Evolutionary conservation across 2,888 invertebrate genomes (phyloP).

Genomic region (Helobdella robusta): DNA sequence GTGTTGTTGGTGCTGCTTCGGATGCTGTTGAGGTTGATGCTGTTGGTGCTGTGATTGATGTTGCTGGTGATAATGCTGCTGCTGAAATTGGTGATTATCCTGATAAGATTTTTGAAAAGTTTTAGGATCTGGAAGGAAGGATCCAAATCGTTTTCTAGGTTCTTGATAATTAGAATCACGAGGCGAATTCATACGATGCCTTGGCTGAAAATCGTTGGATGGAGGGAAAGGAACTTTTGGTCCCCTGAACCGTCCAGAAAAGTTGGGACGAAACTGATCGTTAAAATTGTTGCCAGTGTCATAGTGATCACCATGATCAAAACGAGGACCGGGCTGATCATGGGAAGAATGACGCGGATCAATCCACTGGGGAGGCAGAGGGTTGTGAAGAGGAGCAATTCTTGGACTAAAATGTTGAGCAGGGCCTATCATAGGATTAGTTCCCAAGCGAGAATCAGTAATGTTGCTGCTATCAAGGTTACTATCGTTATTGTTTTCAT

Average conservation of each 20-base stretch:
- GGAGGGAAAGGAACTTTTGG: not conserved
- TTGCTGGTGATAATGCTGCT: constrained; percentile 1
- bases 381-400: too few species aligned
- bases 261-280: not conserved
- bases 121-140: constrained; percentile 18
- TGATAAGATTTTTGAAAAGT: constrained; percentile 16
- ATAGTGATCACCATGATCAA: not conserved
- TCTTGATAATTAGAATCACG: not conserved
- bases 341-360: too few species aligned
- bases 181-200: not conserved
- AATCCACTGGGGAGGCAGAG: too few species aligned
- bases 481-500: too few species aligned
- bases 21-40: constrained; percentile 2
- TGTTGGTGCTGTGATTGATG: not conserved
- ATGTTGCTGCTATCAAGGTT: not conserved
- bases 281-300: not conserved
- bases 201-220: not conserved
- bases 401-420: too few species aligned
- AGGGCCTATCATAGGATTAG: too few species aligned
- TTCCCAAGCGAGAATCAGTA: too few species aligned
- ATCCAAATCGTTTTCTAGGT: constrained; percentile 2
- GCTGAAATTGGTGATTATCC: not conserved
- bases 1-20: not conserved
- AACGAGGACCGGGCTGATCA: too few species aligned
- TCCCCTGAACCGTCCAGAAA: not conserved